phyloP scores from a whole-genome alignment of 30 jellyfish, hydroid and myxozoan species.

The Aurelia sp. region DNA sequence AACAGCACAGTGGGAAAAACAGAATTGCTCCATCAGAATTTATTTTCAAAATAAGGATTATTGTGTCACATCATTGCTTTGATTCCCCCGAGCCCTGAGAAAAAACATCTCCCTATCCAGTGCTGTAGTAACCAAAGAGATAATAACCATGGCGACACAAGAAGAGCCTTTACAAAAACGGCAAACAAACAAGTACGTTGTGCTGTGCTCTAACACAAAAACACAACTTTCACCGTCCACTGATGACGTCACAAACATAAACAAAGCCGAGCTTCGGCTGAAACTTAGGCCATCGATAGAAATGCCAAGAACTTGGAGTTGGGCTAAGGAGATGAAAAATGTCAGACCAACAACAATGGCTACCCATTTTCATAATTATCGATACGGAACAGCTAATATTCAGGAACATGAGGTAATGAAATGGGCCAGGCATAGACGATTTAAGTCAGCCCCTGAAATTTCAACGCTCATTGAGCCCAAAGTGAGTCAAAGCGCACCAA shows the following conservation, averaged over 20 bases:
- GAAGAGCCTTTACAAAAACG: background rate
- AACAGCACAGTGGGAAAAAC: too few species aligned
- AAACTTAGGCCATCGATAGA: conserved; percentile 51
- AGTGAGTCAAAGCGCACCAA: conserved; percentile 37
- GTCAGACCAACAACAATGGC: conserved; percentile 30
- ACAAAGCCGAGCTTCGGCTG: conserved; percentile 50
- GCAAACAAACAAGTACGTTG: conserved; percentile 8
- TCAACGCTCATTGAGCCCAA: conserved; percentile 13
- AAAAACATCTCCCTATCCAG: too few species aligned
- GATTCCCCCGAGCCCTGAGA: too few species aligned
- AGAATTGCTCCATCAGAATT: too few species aligned
- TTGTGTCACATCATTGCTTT: too few species aligned
- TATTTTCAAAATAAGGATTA: too few species aligned
- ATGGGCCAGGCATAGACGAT: conserved; percentile 26
- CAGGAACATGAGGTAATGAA: background rate
- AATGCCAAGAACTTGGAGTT: conserved; percentile 25
- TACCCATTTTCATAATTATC: conserved; percentile 21
- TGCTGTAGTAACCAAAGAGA: too few species aligned
- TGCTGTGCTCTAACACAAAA: conserved; percentile 18
- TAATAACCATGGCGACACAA: background rate
- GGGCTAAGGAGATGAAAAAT: conserved; percentile 25
- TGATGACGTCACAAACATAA: conserved; percentile 26
- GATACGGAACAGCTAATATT: conserved; percentile 39
- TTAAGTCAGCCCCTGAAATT: conserved; percentile 55
- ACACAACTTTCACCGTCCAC: conserved; percentile 14